Evolutionary conservation across 1,140 invertebrate species (phyloP), one percentile per base, ranked within the genome.

Genomic region (Sycophaga agraensis): DNA sequence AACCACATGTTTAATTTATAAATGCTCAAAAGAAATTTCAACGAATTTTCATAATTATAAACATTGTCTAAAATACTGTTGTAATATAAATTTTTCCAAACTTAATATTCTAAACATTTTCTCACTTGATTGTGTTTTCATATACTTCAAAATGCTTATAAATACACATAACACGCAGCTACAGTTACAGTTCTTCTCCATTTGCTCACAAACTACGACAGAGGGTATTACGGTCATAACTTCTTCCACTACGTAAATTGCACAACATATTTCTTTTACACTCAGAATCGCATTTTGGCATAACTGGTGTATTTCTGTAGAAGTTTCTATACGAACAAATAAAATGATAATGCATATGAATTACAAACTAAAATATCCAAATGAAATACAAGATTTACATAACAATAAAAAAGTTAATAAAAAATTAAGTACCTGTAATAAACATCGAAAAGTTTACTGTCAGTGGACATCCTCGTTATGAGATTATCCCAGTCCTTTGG

Each of bases 251-350:
- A 26, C 90, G 84, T 43, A 93, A 81, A 74, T 94, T 91, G 73
- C 93, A 96, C 1, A 95, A 74, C 64, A 94, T 82, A 2, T 91
- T 83, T 75, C 91, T 92, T 49, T 89, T 89, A 72, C 93, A 96
- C 62, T 90, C 89, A 1, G 87, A 85, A 74, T 93, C 90, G 74
- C 92, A 95, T 0, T 79, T 65, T 9, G 90, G 87, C 43, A 89
- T 84, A 0, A 89, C 88, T 2, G 91, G 89, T 53, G 91, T 93
- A 72, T 91, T 91, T 76, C 94, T 93, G 84, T 91, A 92, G 74
- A 94, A 94, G 73, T 92, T 88, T 71, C 91, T 94, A 77, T 91
- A 92, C 11, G n/a, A 81, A 94, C 95, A 58, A 48, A 17, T 8
- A 19, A 17, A 39, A 11, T n/a, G 14, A 8, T 11, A 39, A 9